Conservation (phyloP, 2,888 invertebrate genomes). For the Lasioglossum vierecki region DNA sequence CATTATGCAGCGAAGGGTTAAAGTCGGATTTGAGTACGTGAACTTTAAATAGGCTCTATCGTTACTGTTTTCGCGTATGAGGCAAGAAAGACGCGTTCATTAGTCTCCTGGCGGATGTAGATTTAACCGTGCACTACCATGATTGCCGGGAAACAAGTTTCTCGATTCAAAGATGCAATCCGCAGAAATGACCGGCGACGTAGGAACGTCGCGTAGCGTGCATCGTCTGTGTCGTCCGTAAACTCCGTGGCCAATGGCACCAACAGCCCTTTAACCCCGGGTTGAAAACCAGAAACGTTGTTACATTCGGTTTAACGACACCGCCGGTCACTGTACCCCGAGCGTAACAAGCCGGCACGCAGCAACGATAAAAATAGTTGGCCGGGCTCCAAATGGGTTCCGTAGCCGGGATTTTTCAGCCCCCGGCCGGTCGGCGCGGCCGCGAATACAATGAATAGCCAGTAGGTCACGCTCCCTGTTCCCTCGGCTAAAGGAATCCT, state of each 20-base stretch:
- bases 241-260: conserved; percentile 53
- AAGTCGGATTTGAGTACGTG: too few species aligned
- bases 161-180: background rate
- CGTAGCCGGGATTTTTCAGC: conserved; percentile 67
- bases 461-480: conserved; percentile 61
- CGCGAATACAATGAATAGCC: conserved; percentile 58
- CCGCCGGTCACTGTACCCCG: conserved; percentile 54
- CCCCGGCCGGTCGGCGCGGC: conserved; percentile 16
- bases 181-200: background rate
- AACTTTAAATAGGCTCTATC: too few species aligned
- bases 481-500: conserved; percentile 49
- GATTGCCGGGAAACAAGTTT: background rate
- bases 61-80: background rate
- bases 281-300: conserved; percentile 51
- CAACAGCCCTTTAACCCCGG: conserved; percentile 26
- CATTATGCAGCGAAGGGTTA: too few species aligned
- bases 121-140: background rate
- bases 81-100: background rate
- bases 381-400: conserved; percentile 69
- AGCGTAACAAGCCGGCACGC: conserved; percentile 62
- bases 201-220: too few species aligned
- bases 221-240: conserved; percentile 32
- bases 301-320: conserved; percentile 69
- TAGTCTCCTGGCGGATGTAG: too few species aligned
- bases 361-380: conserved; percentile 71